Base-by-base conservation (phyloP, 2,113 vertebrate species). In the Seriola rivoliana region DNA sequence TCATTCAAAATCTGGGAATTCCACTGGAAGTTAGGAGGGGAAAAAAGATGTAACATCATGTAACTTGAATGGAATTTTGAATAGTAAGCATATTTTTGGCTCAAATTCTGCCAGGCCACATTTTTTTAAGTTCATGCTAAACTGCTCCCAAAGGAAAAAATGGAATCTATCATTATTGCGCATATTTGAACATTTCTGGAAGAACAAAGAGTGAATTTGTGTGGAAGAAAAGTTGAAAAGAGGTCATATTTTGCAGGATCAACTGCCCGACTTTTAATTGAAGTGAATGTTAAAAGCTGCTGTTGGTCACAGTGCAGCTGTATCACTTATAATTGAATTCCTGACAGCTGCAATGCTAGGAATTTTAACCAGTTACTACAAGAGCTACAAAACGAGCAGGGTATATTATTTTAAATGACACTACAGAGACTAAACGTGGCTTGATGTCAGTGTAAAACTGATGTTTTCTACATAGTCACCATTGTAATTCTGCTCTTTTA, bases 1-100 rank as follows among this genome's bases (percentile, higher is more conserved):
- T 94, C 93, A 93, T 92, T 93, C 90, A 93, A 93, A 93, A 94
- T 64, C 90, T 93, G 91, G 92, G 91, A 91, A 93, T 93, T 94
- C 88, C 92, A 91, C 71, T 92, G 92, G 91, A 95, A 92, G 85
- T 90, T 25, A 17, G 17, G 50, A 69, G 44, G 64, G 74, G 32
- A 68, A 81, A 90, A 83, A 72, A 80, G 62, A 85, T 81, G 69
- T 58, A 71, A 65, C 75, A 79, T 79, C 65, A 77, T 69, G 79
- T 85, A 29, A 80, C 82, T 68, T 40, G 75, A 84, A 86, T 87
- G 89, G 90, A 93, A 93, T 93, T 87, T 81, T 62, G 79, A 88
- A 76, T 59, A 82, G 80, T 81, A 88, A 85, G 86, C 91, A 85
- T 77, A 83, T 82, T 90, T 84, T 63, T 67, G 80, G 57, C 29